Conservation (phyloP, 2,888 invertebrate genomes). For the Galeruca laticollis region DNA sequence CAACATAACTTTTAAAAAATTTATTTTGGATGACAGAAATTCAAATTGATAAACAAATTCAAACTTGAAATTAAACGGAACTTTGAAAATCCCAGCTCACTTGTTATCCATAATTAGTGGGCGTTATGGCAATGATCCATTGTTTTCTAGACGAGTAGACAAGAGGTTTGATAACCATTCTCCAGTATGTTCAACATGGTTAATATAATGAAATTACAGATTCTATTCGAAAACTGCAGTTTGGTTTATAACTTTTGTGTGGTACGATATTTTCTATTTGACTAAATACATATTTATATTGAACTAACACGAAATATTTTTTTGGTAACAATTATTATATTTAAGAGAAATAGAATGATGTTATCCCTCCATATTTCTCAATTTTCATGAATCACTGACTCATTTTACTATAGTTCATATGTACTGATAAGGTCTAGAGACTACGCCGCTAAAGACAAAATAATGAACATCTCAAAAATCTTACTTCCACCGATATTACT, state of each 20-base stretch:
- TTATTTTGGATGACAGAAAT: neutral
- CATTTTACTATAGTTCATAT: too few relatives aligned
- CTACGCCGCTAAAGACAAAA: too few relatives aligned
- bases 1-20: neutral
- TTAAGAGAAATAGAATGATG: too few relatives aligned
- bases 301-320: too few relatives aligned
- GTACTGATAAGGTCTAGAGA: too few relatives aligned
- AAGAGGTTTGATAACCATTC: conserved; percentile 22
- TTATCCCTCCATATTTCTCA: too few relatives aligned
- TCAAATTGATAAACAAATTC: neutral
- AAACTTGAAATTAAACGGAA: conserved; percentile 2
- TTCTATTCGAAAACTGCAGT: neutral
- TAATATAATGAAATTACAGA: conserved; percentile 25
- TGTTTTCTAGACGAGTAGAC: conserved; percentile 26
- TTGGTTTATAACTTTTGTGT: conserved; percentile 21
- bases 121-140: conserved; percentile 27
- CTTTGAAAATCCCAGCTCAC: conserved; percentile 18
- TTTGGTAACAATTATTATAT: too few relatives aligned
- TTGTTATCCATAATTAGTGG: conserved; percentile 26
- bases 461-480: too few relatives aligned
- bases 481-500: too few relatives aligned
- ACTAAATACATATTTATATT: neutral
- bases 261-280: neutral
- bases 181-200: conserved; percentile 25
- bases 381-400: too few relatives aligned